These are phyloP conservation scores for Trichonephila clavata DNA, from an alignment of 1,140 invertebrate genomes.

Conservation along the genomic window DNA sequence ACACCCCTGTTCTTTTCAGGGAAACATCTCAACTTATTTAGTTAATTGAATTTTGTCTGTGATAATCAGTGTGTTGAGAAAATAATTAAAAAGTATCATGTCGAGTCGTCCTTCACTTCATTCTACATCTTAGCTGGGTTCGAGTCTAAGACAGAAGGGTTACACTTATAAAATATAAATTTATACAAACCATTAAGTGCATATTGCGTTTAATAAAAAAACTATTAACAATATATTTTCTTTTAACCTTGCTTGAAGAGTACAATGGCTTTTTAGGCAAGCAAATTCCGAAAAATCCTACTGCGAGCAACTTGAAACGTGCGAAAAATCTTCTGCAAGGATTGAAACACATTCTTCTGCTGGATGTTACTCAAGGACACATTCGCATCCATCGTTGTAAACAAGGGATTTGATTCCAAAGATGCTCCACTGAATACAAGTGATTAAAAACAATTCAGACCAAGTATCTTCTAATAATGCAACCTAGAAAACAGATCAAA, in stretches of 20 bases:
- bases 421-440: conserved; percentile 63
- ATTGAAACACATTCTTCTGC: not conserved
- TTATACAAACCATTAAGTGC: too few species aligned
- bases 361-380: not conserved
- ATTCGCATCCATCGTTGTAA: not conserved
- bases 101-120: too few species aligned
- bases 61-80: too few species aligned
- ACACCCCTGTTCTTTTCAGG: too few species aligned
- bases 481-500: not conserved
- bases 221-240: too few species aligned
- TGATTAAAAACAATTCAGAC: conserved; percentile 58
- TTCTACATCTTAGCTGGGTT: too few species aligned
- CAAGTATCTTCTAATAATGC: conserved; percentile 54
- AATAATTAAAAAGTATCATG: too few species aligned
- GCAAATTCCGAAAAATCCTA: conserved; percentile 67
- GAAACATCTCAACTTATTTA: too few species aligned
- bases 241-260: conserved; percentile 56
- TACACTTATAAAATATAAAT: too few species aligned
- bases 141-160: too few species aligned
- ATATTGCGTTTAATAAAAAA: too few species aligned
- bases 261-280: conserved; percentile 66
- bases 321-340: conserved; percentile 43
- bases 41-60: too few species aligned
- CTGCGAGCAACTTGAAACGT: conserved; percentile 48
- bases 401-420: conserved; percentile 42